Base-by-base conservation (phyloP, 2,797 vertebrate species). In the Lagocephalus sceleratus region DNA sequence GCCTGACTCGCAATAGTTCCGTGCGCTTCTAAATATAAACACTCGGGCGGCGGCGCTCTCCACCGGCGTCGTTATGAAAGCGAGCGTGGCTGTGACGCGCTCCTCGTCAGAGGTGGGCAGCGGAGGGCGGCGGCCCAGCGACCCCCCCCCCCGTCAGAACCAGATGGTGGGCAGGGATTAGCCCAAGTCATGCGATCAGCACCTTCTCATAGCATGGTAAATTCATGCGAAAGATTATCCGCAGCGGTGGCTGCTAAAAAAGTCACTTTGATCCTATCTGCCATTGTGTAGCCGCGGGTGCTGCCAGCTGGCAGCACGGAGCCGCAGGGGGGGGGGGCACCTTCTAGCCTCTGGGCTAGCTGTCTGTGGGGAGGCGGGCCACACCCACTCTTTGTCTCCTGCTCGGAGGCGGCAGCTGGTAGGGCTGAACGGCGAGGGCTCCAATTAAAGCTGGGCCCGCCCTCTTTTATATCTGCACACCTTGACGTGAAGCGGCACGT, bases 91-190 rank as follows among this genome's bases (percentile, higher is more conserved):
- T 40, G 61, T 80, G 87, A 89, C 65, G 83, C 81, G 82, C 75
- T 52, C 66, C 54, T 62, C 15, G 26, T 54, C 19, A 56, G 60
- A 68, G 71, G 60, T 68, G 66, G 78, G 58, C 55, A 43, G 35
- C 53, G 26, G 25, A 53, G 57, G 39, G 39, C 55, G 32, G 56
- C 62, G 47, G 46, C 73, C 69, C 54, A 60, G 63, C 74, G 71
- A 84, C 82, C 71, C 70, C 42, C 42, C 60, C 60, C 63, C 74
- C 68, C 62, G 40, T 75, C 78, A 60, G 53, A 79, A 76, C 68
- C 89, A 89, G 87, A 91, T 89, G 89, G 89, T 61, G 77, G 78
- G 74, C 11, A 26, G 77, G 82, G 88, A 89, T 91, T 88, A 91
- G 77, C 71, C 32, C 1, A 51, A 65, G 73, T 86, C 83, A 87